Evolutionary conservation across 2,797 vertebrate species (phyloP), one percentile per base, ranked within the genome.

Genomic region (Petrocephalus sullivani): DNA sequence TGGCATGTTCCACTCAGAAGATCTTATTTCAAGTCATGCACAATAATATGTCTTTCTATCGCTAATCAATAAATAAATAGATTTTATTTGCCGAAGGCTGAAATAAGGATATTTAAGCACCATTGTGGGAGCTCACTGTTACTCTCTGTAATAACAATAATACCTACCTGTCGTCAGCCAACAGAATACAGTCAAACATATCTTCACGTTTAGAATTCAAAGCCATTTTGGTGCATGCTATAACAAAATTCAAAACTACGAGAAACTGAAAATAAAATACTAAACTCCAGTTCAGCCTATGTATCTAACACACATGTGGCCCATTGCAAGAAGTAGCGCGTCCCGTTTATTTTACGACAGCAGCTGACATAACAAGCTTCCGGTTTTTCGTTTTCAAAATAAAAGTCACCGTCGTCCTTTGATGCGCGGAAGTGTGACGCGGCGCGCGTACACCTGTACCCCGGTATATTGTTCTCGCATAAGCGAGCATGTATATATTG

Each of bases 91-190:
- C 12, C 23, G 28, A 54, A 16, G 37, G n/a, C 12, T 49, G 8
- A 33, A 37, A 14, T 28, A 12, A 1, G 49, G 54, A 51, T 58
- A 71, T 14, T 41, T 41, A 12, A n/a, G 51, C n/a, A 37, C 6
- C n/a, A 2, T 23, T 78, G 9, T 46, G n/a, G 19, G 16, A 33
- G 2, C 7, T 3, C 4, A 53, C 28, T 28, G 28, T 28, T n/a
- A n/a, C n/a, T 71, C 49, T 28, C 23, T 7, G 6, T 16, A 6
- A 54, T 51, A 49, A 37, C 46, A 87, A 41, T 1, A 16, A 49
- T 1, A 10, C 1, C 90, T 89, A 93, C 93, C 91, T 93, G 87
- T 95, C 91, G 60, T 95, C 95, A 1, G 93, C 94, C 90, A 95
- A 89, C 0, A 95, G 0, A 46, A 95, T 95, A 0, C 85, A 88